Conservation (phyloP, 2,888 invertebrate species). For the Meteorus colon region DNA sequence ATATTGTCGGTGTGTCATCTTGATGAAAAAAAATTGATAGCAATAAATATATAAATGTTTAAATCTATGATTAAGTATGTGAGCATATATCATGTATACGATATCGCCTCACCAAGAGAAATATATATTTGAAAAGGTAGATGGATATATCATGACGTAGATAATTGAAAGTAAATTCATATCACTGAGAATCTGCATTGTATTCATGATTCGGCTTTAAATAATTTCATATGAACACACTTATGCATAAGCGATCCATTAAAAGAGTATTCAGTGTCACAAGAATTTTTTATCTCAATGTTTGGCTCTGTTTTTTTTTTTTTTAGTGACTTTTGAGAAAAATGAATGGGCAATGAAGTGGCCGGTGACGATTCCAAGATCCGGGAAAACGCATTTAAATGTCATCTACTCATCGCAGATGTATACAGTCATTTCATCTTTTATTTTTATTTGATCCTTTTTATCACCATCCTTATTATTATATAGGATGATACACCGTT, state of each 20-base stretch:
- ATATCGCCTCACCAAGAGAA: too few species aligned
- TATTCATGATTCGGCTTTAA: too few species aligned
- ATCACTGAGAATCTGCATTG: too few species aligned
- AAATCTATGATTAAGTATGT: neutral
- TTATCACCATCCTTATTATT: conserved; percentile 32
- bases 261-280: too few species aligned
- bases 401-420: conserved; percentile 45
- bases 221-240: too few species aligned
- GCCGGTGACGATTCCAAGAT: conserved; percentile 44
- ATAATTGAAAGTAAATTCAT: too few species aligned
- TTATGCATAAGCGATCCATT: too few species aligned
- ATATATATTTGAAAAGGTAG: too few species aligned
- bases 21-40: neutral
- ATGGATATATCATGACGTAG: too few species aligned
- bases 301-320: neutral
- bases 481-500: neutral
- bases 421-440: conserved; percentile 51
- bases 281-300: too few species aligned
- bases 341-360: conserved; percentile 31
- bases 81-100: too few species aligned
- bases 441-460: conserved; percentile 35
- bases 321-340: neutral
- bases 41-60: neutral
- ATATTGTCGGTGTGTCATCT: conserved; percentile 22
- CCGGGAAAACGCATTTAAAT: conserved; percentile 59